Conservation (phyloP, 2,797 vertebrate species). For the Muraenolepis orangiensis region DNA sequence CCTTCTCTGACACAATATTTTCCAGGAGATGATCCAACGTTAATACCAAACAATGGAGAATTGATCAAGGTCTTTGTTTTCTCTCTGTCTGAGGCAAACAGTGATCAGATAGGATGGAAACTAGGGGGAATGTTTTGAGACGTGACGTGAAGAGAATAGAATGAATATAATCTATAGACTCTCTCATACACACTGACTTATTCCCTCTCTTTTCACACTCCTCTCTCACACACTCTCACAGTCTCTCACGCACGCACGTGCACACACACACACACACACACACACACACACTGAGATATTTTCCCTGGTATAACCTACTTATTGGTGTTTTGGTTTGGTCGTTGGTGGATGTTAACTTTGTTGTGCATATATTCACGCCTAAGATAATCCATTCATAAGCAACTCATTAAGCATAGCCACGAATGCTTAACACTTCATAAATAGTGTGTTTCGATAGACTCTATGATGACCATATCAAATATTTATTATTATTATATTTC, state of each 20-base stretch:
- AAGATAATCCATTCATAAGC: constrained; percentile 14
- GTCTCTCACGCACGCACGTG: not conserved
- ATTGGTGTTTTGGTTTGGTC: not conserved
- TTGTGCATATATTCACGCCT: constrained; percentile 37
- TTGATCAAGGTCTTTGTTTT: constrained; percentile 49
- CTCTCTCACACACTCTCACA: not conserved
- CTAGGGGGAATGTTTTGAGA: constrained; percentile 38
- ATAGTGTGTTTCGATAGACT: constrained; percentile 31
- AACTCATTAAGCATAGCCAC: constrained; percentile 34
- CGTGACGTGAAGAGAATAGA: constrained; percentile 14
- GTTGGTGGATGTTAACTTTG: constrained; percentile 32
- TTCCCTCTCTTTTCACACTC: not conserved
- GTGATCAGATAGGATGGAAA: constrained; percentile 54
- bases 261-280: not conserved
- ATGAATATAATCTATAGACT: constrained; percentile 16
- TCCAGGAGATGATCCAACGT: constrained; percentile 66
- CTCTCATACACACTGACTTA: not conserved
- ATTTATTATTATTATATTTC: too few relatives aligned
- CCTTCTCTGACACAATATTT: constrained; percentile 40
- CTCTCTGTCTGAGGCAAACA: constrained; percentile 47
- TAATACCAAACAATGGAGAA: constrained; percentile 59
- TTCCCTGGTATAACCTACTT: not conserved
- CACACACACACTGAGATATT: too few relatives aligned
- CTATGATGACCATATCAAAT: constrained; percentile 26
- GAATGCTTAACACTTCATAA: constrained; percentile 36